Evolutionary conservation across 2,113 vertebrate genomes (phyloP), one percentile per base, ranked within the genome.

Genomic region (Microcebus ravelobensis): DNA sequence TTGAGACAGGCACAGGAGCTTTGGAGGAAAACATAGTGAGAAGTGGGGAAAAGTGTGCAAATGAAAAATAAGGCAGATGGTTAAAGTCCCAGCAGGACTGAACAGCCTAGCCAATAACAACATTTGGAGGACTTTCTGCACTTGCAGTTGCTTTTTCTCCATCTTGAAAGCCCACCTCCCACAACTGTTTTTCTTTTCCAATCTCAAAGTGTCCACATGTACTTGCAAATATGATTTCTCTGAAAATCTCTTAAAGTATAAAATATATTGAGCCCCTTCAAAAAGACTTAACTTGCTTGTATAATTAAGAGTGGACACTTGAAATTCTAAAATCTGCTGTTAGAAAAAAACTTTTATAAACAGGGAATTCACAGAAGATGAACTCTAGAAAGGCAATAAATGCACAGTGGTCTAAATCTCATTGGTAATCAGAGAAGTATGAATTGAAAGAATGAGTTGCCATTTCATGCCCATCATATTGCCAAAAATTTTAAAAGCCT

Each of bases 301-400:
- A 82, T 42, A 90, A 81, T 61, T 85, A 80, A 94, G 25, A 91
- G 50, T 82, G 4, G 31, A 61, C 48, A 77, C 8, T 89, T 68
- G 83, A 48, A 89, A 86, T 93, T 96, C 73, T 13, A 89, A 85
- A 95, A 67, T 70, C 25, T 61, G 77, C 45, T 71, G 27, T 84
- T 70, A 90, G 71, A 48, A 76, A 71, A 76, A 71, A 50, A 23
- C 3, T 4, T 52, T 65, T 79, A 87, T 55, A 10, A 93, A 85
- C 0, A 88, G 34, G 74, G 21, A 70, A 88, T 57, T 87, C 81
- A 92, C 61, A 83, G 36, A 79, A 73, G 29, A 86, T 4, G 12
- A 25, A 55, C 48, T 13, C 63, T 84, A 36, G 84, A 74, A 84
- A 84, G 82, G 34, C 45, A 96, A 48, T 50, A 52, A 57, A 57